Base-by-base conservation (phyloP, 2,113 vertebrate species). In the Sylvia atricapilla region DNA sequence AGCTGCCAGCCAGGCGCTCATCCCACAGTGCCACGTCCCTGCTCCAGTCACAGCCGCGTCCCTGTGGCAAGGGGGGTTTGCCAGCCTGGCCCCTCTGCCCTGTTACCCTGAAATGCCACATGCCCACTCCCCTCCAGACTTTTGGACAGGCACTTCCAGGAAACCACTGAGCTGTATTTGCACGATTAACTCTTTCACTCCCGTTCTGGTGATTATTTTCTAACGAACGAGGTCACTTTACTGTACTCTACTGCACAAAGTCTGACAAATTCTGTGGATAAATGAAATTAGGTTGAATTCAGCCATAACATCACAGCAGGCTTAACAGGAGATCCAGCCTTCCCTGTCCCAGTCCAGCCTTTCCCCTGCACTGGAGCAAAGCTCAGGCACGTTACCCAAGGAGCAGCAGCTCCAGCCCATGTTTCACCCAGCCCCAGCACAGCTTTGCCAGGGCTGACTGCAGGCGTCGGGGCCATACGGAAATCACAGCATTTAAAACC, bases 401-500 rank as follows among this genome's bases (percentile, higher is more conserved):
- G 58, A 78, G 20, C 74, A 64, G 56, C 43, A 63, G 31, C 68
- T 73, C 76, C 76, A 62, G 80, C 8, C 0, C 0, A 0, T 13
- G 72, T 72, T 73, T 90, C 3, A 1, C 58, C 58, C 79, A 44
- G 59, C 58, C 56, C 68, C 74, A 59, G 73, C 6, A 2, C 7
- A 78, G 62, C 74, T 66, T 19, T 8, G 0, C 33, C n/a, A 30
- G 74, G 44, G 73, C 89, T 89, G 86, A 37, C 52, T 18, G 25
- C 0, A 0, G 70, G 47, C 6, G 0, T 13, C 37, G 13, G 5
- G 3, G 52, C 70, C 86, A 10, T 24, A 35, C 2, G 49, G 93
- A 97, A 97, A 94, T 84, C 80, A 78, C 89, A 94, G 80, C 56
- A 49, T 89, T 84, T 91, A 63, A 96, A 96, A 94, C 66, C 84